Conservation (phyloP, 2,113 vertebrate genomes). For the Isurus oxyrinchus region DNA sequence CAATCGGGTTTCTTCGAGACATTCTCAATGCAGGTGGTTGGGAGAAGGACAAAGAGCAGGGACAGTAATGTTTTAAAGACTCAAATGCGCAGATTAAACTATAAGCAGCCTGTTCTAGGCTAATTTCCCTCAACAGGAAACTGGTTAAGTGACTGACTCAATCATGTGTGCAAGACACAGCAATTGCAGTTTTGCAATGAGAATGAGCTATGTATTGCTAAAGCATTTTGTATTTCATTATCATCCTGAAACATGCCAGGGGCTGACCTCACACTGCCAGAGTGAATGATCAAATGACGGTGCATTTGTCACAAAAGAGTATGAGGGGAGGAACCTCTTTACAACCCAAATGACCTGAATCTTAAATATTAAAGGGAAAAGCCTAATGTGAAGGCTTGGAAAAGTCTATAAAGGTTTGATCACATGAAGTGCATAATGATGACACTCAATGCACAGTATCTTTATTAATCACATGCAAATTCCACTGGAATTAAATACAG, state of each 20-base stretch:
- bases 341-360: not conserved
- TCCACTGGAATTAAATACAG: not conserved
- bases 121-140: not conserved
- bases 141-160: not conserved
- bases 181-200: not conserved
- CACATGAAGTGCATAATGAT: not conserved
- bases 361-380: not conserved
- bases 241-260: not conserved
- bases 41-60: not conserved
- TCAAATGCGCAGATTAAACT: not conserved
- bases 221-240: not conserved
- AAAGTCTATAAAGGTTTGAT: not conserved
- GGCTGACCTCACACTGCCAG: not conserved
- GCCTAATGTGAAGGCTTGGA: not conserved
- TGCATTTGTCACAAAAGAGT: not conserved
- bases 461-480: not conserved
- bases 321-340: not conserved
- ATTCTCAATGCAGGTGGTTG: not conserved
- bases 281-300: not conserved
- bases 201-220: not conserved
- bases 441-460: not conserved
- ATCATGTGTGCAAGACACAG: not conserved
- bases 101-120: not conserved
- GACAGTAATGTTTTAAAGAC: not conserved
- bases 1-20: not conserved